Conservation (phyloP, 2,113 vertebrate genomes). For the Tupaia tana region DNA sequence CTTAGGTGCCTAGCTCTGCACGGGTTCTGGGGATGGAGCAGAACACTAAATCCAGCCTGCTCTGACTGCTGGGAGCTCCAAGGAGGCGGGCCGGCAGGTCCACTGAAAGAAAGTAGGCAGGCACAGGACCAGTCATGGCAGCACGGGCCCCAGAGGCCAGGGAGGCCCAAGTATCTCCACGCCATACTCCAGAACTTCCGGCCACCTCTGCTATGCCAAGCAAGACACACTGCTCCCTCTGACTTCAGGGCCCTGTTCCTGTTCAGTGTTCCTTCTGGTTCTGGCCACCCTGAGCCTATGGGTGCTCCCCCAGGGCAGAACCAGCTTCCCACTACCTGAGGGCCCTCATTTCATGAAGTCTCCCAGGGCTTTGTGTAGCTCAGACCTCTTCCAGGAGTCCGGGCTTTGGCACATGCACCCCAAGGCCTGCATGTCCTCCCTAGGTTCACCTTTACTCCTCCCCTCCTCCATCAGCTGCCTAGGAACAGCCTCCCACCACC, state of each 20-base stretch:
- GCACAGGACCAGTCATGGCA: not conserved
- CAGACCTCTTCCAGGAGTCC: fast-evolving
- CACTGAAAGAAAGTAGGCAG: not conserved
- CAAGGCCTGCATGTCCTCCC: not conserved
- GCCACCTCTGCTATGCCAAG: not conserved
- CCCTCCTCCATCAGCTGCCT: not conserved
- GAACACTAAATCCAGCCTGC: fast-evolving
- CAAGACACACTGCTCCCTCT: fast-evolving
- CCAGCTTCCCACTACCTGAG: not conserved
- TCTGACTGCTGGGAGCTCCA: not conserved
- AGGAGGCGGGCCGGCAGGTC: not conserved
- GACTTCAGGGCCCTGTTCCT: not conserved
- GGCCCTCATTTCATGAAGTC: not conserved
- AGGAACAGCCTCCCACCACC: not conserved
- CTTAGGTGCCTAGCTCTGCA: fast-evolving
- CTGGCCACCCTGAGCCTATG: not conserved
- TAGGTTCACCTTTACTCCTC: not conserved
- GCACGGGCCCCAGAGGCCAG: not conserved
- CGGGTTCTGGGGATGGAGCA: not conserved
- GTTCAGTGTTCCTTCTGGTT: not conserved
- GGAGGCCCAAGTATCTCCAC: not conserved
- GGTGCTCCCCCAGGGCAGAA: not conserved
- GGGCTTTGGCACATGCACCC: not conserved
- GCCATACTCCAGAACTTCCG: not conserved
- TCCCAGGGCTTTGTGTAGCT: not conserved